Conservation (phyloP, 1,140 invertebrate genomes). For the Heliconius himera region DNA sequence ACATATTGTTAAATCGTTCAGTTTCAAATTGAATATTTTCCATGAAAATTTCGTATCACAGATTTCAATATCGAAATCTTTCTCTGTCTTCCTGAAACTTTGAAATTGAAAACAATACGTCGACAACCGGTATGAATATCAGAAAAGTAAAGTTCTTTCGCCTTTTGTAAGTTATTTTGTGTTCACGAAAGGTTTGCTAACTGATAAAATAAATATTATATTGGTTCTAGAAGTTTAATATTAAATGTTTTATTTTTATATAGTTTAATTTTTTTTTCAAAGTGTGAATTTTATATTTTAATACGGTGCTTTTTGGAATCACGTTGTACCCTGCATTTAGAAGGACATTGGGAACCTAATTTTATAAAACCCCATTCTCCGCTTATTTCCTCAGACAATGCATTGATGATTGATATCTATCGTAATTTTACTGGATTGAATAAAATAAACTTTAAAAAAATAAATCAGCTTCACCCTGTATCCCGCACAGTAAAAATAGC, state of each 20-base stretch:
- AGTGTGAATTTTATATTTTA: too few species aligned
- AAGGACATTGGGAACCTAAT: too few species aligned
- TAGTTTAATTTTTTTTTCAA: too few species aligned
- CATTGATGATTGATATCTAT: too few species aligned
- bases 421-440: too few species aligned
- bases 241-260: too few species aligned
- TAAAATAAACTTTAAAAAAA: too few species aligned
- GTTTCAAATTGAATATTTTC: neutral
- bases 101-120: constrained; percentile 14
- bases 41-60: neutral
- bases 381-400: too few species aligned
- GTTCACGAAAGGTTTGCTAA: neutral
- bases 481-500: too few species aligned
- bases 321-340: neutral
- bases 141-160: neutral
- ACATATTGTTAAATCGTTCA: neutral
- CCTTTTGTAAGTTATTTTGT: neutral
- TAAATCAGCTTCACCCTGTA: too few species aligned
- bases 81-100: constrained; percentile 1
- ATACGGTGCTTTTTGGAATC: neutral
- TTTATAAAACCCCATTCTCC: too few species aligned
- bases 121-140: neutral
- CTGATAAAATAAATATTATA: neutral
- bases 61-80: constrained; percentile 11
- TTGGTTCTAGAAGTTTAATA: neutral